phyloP scores from a whole-genome alignment of 1,140 invertebrate genomes.

The Odontomachus brunneus region DNA sequence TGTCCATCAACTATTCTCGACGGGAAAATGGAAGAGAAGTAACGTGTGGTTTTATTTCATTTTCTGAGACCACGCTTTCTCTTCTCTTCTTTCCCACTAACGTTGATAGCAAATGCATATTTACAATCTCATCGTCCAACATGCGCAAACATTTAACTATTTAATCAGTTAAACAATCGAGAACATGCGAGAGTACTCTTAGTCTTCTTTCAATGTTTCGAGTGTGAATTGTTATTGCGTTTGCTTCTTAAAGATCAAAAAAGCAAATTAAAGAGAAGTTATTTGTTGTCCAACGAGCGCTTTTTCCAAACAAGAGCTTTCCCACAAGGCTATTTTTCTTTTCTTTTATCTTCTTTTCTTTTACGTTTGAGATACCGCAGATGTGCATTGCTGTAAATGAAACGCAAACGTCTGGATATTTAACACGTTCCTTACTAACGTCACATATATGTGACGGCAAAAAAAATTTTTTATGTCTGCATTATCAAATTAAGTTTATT shows the following conservation, averaged over 20 bases:
- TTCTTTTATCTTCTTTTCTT: constrained; percentile 1
- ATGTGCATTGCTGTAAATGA: not conserved
- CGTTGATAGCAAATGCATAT: constrained; percentile 59
- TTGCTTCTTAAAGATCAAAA: not conserved
- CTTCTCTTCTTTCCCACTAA: constrained; percentile 27
- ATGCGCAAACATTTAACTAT: not conserved
- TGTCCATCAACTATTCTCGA: not conserved
- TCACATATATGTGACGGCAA: too few species aligned
- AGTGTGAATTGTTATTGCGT: not conserved
- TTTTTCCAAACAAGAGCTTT: not conserved
- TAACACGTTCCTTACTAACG: too few species aligned
- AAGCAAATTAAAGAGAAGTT: constrained; percentile 20
- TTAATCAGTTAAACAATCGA: constrained; percentile 16
- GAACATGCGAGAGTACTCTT: not conserved
- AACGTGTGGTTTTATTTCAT: too few species aligned
- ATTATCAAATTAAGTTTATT: too few species aligned
- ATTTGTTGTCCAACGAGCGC: not conserved
- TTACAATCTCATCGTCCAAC: constrained; percentile 40
- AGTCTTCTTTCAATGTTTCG: not conserved
- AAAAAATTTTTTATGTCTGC: too few species aligned
- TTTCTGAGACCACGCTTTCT: not conserved
- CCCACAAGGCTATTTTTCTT: not conserved
- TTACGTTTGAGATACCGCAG: constrained; percentile 5
- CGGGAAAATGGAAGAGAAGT: not conserved
- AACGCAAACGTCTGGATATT: not conserved